Evolutionary conservation across 2,113 vertebrate species (phyloP).

Genomic region (Myiozetetes cayanensis): DNA sequence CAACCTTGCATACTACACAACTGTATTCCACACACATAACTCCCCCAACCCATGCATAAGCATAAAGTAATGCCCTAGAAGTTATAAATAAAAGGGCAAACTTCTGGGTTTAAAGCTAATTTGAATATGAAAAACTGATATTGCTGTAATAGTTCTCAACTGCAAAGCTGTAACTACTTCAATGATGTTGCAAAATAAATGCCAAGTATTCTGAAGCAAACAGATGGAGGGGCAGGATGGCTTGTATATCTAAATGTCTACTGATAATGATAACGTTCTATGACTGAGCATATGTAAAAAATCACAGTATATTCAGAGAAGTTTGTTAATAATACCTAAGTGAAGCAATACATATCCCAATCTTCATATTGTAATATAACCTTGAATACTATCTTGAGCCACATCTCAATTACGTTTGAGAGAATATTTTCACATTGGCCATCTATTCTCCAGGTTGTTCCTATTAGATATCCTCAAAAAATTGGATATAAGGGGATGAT

Average conservation of each 20-base stretch:
- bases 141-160: neutral
- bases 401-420: neutral
- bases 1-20: neutral
- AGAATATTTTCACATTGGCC: neutral
- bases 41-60: neutral
- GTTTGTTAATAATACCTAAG: neutral
- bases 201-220: conserved; percentile 39
- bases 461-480: neutral
- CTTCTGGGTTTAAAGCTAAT: neutral
- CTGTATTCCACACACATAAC: neutral
- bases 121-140: neutral
- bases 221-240: conserved; percentile 12
- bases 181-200: neutral
- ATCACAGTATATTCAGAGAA: neutral
- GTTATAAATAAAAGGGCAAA: conserved; percentile 3
- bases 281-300: neutral
- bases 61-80: neutral
- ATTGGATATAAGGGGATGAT: neutral
- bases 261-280: neutral
- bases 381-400: neutral
- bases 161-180: conserved; percentile 3
- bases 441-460: neutral
- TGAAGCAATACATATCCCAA: neutral
- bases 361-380: neutral
- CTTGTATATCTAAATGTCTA: neutral